Evolutionary conservation across 2,113 vertebrate genomes (phyloP), one percentile per base, ranked within the genome.

Genomic region (Pao palembangensis): DNA sequence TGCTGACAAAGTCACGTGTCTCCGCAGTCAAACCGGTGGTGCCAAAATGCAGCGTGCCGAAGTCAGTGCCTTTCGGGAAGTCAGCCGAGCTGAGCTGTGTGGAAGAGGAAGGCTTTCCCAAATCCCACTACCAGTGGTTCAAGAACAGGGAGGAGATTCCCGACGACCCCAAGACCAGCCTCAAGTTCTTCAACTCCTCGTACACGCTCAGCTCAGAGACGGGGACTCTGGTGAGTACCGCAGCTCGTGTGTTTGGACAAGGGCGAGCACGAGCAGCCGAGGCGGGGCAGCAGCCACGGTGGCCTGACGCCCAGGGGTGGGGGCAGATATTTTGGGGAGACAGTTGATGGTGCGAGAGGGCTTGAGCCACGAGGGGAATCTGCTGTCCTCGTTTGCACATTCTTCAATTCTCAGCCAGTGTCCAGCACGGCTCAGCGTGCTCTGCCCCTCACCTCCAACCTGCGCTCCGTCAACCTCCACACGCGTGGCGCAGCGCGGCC

Each of bases 11-110:
- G 71, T 69, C 65, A 41, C 58, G 18, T 84, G 62, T 71, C 70
- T 0, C 43, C 21, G 0, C 90, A 98, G 97, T 99, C 67, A 99
- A 94, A 75, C 97, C 97, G 0, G 93, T 96, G 23, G 81, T 84
- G 53, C 97, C 97, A 0, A 87, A 91, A 61, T 99, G 97, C 83
- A 91, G 81, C 0, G 94, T 98, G 25, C 97, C 97, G 0, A 93
- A 94, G 65, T 93, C 97, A 0, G 94, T 99, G 34, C 97, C 96
- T 0, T 94, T 96, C 10, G 96, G 97, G 47, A 98, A 98, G 87
- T 82, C 88, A 0, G 95, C 96, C 0, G 93, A 92, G 28, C 92
- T 99, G 18, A 88, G 90, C 52, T 99, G 97, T 52, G 80, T 93
- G 17, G 97, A 99, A 83, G 88, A 91, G 0, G 95, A 98, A 75